A percentile compares a stretch with the other conserved stretches of the same genome.
These are phyloP conservation scores for Capitulum mitella DNA, from an alignment of 2,888 invertebrate genomes.

Conservation along the genomic window DNA sequence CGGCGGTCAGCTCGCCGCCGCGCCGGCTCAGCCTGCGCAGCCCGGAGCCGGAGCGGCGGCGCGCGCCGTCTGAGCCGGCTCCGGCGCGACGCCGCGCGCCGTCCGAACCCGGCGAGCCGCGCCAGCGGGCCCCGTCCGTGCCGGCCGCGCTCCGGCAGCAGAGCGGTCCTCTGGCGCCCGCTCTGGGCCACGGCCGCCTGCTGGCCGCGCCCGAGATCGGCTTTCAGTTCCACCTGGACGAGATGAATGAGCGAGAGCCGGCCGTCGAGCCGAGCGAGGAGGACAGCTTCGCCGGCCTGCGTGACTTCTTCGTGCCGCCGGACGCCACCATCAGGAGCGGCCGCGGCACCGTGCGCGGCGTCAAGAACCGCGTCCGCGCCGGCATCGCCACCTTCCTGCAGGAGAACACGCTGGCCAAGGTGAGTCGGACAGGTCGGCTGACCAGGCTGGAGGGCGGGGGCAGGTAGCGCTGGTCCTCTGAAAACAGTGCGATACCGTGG, in stretches of 20 bases:
- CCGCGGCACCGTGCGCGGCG: slow-evolving; percentile 86
- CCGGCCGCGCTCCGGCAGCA: not conserved
- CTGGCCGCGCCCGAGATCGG: slow-evolving; percentile 23
- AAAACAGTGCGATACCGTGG: too few species aligned
- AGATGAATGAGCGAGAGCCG: slow-evolving; percentile 27
- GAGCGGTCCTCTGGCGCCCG: not conserved
- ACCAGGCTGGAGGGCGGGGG: too few species aligned
- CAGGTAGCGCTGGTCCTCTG: too few species aligned
- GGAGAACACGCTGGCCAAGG: slow-evolving; percentile 66
- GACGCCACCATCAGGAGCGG: slow-evolving; percentile 69
- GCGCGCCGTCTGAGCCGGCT: not conserved
- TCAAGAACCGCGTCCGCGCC: slow-evolving; percentile 86
- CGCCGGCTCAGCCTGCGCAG: slow-evolving; percentile 16
- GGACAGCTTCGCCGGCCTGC: slow-evolving; percentile 33
- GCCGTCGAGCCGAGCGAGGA: slow-evolving; percentile 28
- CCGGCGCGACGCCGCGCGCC: slow-evolving; percentile 9
- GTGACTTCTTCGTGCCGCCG: slow-evolving; percentile 34
- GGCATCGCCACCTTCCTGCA: slow-evolving; percentile 92
- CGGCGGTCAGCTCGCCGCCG: slow-evolving; percentile 12
- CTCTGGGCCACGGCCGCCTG: not conserved
- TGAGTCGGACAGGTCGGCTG: too few species aligned
- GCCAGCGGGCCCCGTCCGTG: not conserved
- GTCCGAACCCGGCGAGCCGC: too few species aligned
- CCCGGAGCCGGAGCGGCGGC: slow-evolving; percentile 23
- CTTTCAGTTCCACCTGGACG: slow-evolving; percentile 27